Conservation (phyloP, 2,888 invertebrate species). For the Euzophera pinguis region DNA sequence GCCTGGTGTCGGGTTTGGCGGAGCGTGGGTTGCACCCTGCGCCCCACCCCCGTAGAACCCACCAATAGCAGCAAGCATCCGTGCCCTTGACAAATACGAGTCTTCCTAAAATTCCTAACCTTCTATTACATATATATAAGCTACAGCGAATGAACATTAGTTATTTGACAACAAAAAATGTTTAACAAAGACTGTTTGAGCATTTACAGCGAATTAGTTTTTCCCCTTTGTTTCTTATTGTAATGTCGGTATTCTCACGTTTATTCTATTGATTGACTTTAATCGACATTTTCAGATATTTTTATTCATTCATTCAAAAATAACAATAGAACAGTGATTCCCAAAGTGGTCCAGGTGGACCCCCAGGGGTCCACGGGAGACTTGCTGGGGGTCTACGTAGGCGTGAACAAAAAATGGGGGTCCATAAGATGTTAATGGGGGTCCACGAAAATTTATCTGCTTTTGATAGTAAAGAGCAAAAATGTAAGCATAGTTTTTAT, state of each 20-base stretch:
- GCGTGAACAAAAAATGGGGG: no score
- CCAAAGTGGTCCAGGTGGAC: no score
- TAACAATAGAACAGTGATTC: no score
- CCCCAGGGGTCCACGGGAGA: no score
- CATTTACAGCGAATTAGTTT: not conserved
- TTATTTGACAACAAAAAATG: constrained; percentile 9
- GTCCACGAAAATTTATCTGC: no score
- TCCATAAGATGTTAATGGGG: no score
- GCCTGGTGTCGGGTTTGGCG: not conserved
- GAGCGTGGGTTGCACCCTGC: constrained; percentile 32
- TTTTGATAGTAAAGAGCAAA: no score
- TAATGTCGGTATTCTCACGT: not conserved
- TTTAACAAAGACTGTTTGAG: not conserved
- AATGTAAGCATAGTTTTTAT: no score
- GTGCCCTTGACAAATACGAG: constrained; percentile 33
- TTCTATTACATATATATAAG: constrained; percentile 21
- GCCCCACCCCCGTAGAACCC: constrained; percentile 42
- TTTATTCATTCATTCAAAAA: not conserved
- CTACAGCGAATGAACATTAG: constrained; percentile 34
- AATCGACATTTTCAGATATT: no score
- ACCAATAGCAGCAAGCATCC: constrained; percentile 44
- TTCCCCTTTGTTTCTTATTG: not conserved
- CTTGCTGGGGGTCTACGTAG: no score
- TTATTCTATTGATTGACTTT: no score
- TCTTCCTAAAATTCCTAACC: constrained; percentile 31